These are phyloP conservation scores for Adelosebastes latens DNA, from an alignment of 2,797 vertebrate species.

Conservation along the genomic window DNA sequence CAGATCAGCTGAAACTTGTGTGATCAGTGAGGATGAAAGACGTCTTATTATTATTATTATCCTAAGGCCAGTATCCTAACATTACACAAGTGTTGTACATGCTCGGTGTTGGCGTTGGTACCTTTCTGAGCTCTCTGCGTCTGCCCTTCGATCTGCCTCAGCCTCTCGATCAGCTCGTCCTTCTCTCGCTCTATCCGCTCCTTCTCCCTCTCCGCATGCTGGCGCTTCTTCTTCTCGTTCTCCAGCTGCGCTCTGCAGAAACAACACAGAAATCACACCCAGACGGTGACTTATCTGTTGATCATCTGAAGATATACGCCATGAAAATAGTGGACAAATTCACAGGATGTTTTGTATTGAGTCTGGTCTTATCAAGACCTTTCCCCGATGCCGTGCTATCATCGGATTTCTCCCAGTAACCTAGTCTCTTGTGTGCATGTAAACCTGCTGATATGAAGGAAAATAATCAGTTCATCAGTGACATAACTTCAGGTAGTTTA, in stretches of 20 bases:
- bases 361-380: neutral
- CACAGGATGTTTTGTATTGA: neutral
- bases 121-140: slow-evolving; percentile 96
- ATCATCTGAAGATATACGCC: neutral
- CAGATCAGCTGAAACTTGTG: neutral
- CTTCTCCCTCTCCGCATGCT: slow-evolving; percentile 94
- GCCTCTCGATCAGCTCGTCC: slow-evolving; percentile 93
- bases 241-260: slow-evolving; percentile 90
- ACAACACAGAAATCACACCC: neutral
- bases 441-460: too few species aligned
- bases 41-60: too few species aligned
- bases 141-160: slow-evolving; percentile 95
- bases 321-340: neutral
- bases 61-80: too few species aligned
- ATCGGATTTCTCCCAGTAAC: neutral
- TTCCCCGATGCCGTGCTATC: too few species aligned
- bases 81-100: too few species aligned
- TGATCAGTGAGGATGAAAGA: too few species aligned
- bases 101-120: slow-evolving; percentile 38
- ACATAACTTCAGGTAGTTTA: too few species aligned
- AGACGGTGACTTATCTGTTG: too few species aligned
- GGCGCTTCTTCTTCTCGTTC: slow-evolving; percentile 97
- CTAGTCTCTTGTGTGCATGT: too few species aligned
- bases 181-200: slow-evolving; percentile 97
- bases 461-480: too few species aligned